A percentile compares a stretch with the other conserved stretches of the same genome.
phyloP scores from a whole-genome alignment of 2,113 vertebrate species.

The Corythaeola cristata region DNA sequence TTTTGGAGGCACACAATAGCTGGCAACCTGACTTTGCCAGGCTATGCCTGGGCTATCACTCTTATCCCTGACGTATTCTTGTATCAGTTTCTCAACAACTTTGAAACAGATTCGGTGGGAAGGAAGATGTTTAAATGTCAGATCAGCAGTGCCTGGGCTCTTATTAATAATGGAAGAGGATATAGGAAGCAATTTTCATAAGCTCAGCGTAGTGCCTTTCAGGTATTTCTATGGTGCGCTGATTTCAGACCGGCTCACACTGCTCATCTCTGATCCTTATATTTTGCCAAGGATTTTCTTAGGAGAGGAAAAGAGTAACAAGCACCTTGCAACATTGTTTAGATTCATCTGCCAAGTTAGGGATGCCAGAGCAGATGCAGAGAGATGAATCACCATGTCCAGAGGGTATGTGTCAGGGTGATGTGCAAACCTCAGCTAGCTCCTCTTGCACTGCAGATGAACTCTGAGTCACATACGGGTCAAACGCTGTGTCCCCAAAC shows the following conservation, averaged over 20 bases:
- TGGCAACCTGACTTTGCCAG: neutral
- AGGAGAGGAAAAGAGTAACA: neutral
- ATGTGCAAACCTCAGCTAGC: neutral
- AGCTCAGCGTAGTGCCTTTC: neutral
- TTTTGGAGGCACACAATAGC: neutral
- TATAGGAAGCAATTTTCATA: neutral
- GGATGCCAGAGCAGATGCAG: neutral
- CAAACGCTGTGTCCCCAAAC: neutral
- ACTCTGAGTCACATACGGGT: neutral
- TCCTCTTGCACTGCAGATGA: neutral
- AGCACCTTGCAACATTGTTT: neutral
- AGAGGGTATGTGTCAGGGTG: neutral
- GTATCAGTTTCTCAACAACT: neutral
- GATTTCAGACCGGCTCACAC: neutral
- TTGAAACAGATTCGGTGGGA: neutral
- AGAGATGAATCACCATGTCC: neutral
- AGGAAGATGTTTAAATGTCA: neutral
- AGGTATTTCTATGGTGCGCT: neutral
- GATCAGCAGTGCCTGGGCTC: neutral
- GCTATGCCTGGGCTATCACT: neutral
- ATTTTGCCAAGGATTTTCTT: neutral
- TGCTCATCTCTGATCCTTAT: neutral
- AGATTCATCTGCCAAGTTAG: neutral
- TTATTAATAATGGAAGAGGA: neutral
- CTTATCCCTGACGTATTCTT: neutral